These are phyloP conservation scores for Egretta garzetta DNA, from an alignment of 2,113 vertebrate species.

Conservation along the genomic window DNA sequence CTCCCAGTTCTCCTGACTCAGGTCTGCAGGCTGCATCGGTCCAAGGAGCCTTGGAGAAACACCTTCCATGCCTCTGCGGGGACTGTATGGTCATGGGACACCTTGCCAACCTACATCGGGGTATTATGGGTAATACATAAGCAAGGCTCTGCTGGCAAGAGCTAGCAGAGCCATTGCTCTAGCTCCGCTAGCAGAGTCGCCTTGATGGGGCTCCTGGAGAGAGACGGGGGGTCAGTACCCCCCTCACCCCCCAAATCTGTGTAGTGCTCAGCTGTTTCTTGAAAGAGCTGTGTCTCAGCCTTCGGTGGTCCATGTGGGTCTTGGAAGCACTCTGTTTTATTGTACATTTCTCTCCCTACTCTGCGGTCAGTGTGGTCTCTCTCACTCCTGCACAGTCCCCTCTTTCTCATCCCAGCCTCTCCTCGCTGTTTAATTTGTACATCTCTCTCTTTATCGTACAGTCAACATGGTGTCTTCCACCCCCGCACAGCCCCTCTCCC, in stretches of 20 bases:
- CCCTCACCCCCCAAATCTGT: conserved; percentile 47
- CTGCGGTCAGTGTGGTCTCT: conserved; percentile 73
- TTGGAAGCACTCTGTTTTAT: conserved; percentile 73
- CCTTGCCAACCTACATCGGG: conserved; percentile 68
- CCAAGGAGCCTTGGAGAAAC: conserved; percentile 72
- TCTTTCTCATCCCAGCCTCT: conserved; percentile 74
- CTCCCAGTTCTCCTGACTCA: conserved; percentile 72
- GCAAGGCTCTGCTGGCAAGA: conserved; percentile 70
- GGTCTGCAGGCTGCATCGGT: conserved; percentile 70
- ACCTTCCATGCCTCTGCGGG: conserved; percentile 73
- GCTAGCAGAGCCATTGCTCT: conserved; percentile 63
- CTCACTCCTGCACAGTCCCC: conserved; percentile 73
- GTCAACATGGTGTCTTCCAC: conserved; percentile 76
- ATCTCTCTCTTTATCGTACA: conserved; percentile 71
- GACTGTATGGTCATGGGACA: conserved; percentile 70
- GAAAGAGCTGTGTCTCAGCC: conserved; percentile 68
- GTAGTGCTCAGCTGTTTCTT: conserved; percentile 67
- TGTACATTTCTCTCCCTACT: conserved; percentile 75
- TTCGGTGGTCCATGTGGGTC: conserved; percentile 71
- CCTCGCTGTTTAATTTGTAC: conserved; percentile 71
- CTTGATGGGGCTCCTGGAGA: conserved; percentile 63
- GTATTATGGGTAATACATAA: conserved; percentile 68
- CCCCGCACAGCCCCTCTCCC: conserved; percentile 64
- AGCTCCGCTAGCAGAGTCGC: conserved; percentile 63
- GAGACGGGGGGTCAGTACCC: conserved; percentile 37